phyloP scores from a whole-genome alignment of 2,888 invertebrate species.

The Philereme vetulata region DNA sequence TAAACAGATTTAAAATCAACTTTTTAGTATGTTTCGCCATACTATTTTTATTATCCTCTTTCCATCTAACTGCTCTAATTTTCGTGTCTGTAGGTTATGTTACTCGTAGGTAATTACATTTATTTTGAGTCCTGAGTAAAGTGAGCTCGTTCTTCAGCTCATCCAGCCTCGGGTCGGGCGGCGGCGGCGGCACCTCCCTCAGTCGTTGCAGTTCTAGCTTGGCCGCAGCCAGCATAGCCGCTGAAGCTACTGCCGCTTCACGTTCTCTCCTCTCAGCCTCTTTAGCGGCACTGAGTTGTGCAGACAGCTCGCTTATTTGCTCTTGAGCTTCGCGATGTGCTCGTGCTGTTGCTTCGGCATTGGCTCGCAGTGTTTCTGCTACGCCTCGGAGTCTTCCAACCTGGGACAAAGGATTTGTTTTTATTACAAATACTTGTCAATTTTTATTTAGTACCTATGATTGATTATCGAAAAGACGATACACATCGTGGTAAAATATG shows the following conservation, averaged over 20 bases:
- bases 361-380: conserved; percentile 83
- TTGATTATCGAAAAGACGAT: too few species aligned
- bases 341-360: conserved; percentile 82
- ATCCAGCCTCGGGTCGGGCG: conserved; percentile 89
- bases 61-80: too few species aligned
- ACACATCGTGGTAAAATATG: too few species aligned
- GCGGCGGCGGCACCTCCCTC: conserved; percentile 85
- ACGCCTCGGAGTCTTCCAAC: conserved; percentile 79
- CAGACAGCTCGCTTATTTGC: conserved; percentile 73
- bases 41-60: too few species aligned
- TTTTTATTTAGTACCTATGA: too few species aligned
- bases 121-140: conserved; percentile 89
- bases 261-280: conserved; percentile 79
- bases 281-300: conserved; percentile 75
- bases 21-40: too few species aligned
- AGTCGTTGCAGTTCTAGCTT: conserved; percentile 87
- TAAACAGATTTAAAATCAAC: too few species aligned
- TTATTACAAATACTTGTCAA: too few species aligned
- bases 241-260: conserved; percentile 78
- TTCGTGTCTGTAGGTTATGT: too few species aligned
- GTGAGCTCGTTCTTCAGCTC: conserved; percentile 90
- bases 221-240: conserved; percentile 86
- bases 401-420: conserved; percentile 45
- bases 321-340: conserved; percentile 82
- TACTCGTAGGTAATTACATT: conserved; percentile 83